phyloP scores from a whole-genome alignment of 2,113 vertebrate species.

The Lepus americanus region DNA sequence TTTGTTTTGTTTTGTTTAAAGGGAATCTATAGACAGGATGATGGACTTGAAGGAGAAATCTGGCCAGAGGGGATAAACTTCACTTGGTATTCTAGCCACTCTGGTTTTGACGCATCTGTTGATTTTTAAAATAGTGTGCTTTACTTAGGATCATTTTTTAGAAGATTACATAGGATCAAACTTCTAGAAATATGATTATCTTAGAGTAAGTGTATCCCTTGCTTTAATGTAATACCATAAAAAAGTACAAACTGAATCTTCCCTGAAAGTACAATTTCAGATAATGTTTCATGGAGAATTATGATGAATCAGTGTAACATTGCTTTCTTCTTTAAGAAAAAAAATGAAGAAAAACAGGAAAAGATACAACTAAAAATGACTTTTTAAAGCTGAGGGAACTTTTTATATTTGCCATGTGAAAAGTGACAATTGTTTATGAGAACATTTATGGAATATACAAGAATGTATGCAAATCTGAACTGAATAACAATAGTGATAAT shows the following conservation, averaged over 20 bases:
- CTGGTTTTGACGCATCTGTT: not conserved
- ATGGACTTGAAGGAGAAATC: conserved; percentile 32
- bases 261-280: conserved; percentile 61
- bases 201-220: not conserved
- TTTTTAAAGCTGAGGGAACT: not conserved
- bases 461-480: not conserved
- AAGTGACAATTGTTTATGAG: not conserved
- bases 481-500: not conserved
- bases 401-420: not conserved
- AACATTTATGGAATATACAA: not conserved
- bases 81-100: not conserved
- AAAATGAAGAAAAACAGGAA: not conserved
- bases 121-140: conserved; percentile 33
- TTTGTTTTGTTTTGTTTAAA: not conserved
- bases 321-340: conserved; percentile 1
- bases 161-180: conserved; percentile 40
- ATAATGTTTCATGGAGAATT: conserved; percentile 45
- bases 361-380: not conserved
- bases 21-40: not conserved
- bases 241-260: conserved; percentile 1
- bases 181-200: conserved; percentile 30
- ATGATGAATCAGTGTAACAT: conserved; percentile 24
- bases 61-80: not conserved
- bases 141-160: conserved; percentile 18
- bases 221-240: conserved; percentile 27